Evolutionary conservation across 1,140 invertebrate genomes (phyloP), one percentile per base, ranked within the genome.

Genomic region (Laupala kohalensis): DNA sequence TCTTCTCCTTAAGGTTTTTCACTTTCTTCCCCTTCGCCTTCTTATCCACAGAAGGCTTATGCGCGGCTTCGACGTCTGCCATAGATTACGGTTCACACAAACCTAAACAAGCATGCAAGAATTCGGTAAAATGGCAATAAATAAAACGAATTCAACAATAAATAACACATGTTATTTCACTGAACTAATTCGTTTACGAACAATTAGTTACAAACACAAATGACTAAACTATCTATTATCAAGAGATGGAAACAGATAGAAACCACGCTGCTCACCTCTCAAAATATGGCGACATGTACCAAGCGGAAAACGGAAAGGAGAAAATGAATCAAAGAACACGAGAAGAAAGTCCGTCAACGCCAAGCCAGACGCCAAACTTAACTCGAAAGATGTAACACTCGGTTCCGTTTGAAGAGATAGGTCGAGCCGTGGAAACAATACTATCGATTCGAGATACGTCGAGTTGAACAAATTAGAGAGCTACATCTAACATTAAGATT

Each of bases 11-110:
- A n/a, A 80, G 78, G 23, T 80, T 81, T 64, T 80, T 77, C 69
- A 81, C 80, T 29, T 80, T 78, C 74, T 87, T 85, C 75, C 86
- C 86, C 74, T 84, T 84, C 3, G 84, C 79, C 70, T 83, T 83
- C 77, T 87, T 86, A 12, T 82, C 78, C 77, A 85, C 85, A 78
- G 86, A 84, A 76, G 82, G 78, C 78, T 88, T 87, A 64, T 85
- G 84, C 79, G 86, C 84, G 70, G 77, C 78, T 69, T 75, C 75
- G 5, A 67, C 71, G 53, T 72, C 67, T 25, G 67, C 71, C 71
- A 72, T 72, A 28, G 23, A 63, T 12, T 23, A 19, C 1, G 64
- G 23, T 9, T 15, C 13, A 6, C 9, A 65, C 13, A n/a, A 2
- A 12, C 64, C 13, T 23, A 65, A 2, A 12, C 13, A 9, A 65